Base-by-base conservation (phyloP, 2,113 vertebrate species). In the Numida meleagris region DNA sequence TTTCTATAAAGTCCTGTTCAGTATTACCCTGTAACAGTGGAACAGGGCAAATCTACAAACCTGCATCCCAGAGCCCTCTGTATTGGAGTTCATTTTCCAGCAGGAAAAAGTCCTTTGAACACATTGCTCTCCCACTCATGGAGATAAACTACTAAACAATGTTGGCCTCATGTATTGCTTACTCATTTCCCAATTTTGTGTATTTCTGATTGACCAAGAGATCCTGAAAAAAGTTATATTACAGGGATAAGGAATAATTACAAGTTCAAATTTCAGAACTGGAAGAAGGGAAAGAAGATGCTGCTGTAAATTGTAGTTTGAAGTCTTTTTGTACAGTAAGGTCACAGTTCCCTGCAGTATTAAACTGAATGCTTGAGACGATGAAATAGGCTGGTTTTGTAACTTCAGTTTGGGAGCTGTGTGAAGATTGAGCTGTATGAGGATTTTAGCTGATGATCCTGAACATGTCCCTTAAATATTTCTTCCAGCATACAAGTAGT, bases 71-170 rank as follows among this genome's bases (percentile, higher is more conserved):
- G 36, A 81, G 50, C 43, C 46, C 62, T 75, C 70, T 2, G 3
- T 73, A 59, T 74, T 53, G 79, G n/a, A 65, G 51, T 55, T 95
- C 29, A 45, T 86, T 95, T 90, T 82, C 77, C 73, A 89, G n/a
- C 48, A 93, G 62, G 50, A 75, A 68, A 83, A 88, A 53, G 40
- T 74, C 55, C 38, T 91, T 58, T 76, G 36, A 72, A 45, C 63
- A 80, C 48, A 33, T 45, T 85, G 62, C 53, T 93, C 40, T 71
- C 53, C n/a, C n/a, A 79, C n/a, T 19, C 75, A 36, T 86, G 76
- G 46, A 85, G 77, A 73, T 72, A 85, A 92, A 94, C 75, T 85
- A 33, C 40, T 93, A 66, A 92, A 65, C 45, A 93, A 33, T 6
- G 1, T 51, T 62, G 58, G 13, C 43, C 18, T 67, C 51, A 73